phyloP scores from a whole-genome alignment of 1,140 invertebrate species.

The Drosophila bocki region DNA sequence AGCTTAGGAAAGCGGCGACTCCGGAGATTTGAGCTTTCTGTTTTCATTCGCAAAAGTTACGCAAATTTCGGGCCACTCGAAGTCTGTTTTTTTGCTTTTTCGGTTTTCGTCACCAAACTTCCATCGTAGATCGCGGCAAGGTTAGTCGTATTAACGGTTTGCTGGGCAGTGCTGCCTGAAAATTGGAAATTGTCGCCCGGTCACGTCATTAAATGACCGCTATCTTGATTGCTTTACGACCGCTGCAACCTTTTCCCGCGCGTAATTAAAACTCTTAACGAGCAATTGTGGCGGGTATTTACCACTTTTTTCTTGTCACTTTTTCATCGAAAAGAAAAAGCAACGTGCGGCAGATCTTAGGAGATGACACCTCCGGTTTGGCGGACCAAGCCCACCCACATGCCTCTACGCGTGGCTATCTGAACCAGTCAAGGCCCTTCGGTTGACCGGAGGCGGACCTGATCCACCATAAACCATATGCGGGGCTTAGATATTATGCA shows the following conservation, averaged over 20 bases:
- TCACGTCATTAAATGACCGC: constrained; percentile 49
- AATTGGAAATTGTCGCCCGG: constrained; percentile 61
- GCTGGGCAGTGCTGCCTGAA: constrained; percentile 34
- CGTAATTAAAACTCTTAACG: constrained; percentile 52
- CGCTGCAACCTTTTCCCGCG: constrained; percentile 18
- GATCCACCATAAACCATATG: constrained; percentile 23
- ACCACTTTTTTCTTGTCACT: constrained; percentile 1
- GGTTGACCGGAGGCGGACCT: constrained; percentile 26
- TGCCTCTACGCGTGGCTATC: neutral
- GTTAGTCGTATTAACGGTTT: constrained; percentile 68
- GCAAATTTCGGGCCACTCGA: constrained; percentile 58
- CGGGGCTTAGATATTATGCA: constrained; percentile 23
- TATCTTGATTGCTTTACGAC: constrained; percentile 47
- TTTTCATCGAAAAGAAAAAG: constrained; percentile 1
- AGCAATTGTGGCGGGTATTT: constrained; percentile 34
- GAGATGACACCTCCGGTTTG: neutral
- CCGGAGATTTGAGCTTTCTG: constrained; percentile 51
- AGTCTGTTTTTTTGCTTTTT: constrained; percentile 10
- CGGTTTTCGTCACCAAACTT: constrained; percentile 57
- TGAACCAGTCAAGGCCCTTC: constrained; percentile 31
- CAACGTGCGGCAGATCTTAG: neutral
- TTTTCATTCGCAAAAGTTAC: constrained; percentile 69
- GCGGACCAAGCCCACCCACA: constrained; percentile 23
- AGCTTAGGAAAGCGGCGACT: constrained; percentile 31
- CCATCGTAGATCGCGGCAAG: constrained; percentile 39